phyloP scores from a whole-genome alignment of 2,888 invertebrate genomes.

The Eutolmus rufibarbis region DNA sequence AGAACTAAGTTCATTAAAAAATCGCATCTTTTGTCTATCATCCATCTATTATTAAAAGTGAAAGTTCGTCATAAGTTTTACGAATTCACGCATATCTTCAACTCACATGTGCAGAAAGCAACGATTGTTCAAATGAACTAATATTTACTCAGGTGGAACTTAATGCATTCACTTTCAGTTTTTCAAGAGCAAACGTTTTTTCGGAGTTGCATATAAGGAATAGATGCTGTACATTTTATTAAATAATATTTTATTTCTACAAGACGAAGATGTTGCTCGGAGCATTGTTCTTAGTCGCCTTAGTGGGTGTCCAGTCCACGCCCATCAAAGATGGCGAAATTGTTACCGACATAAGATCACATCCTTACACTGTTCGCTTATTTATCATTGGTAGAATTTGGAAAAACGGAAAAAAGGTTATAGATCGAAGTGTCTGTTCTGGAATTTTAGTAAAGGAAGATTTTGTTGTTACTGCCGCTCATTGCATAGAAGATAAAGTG shows the following conservation, averaged over 20 bases:
- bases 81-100: no score
- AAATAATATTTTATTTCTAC: not conserved
- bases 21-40: no score
- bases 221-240: not conserved
- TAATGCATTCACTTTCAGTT: not conserved
- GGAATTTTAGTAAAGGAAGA: not conserved
- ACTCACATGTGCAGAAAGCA: no score
- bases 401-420: not conserved
- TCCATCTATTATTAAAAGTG: no score
- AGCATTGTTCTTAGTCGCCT: not conserved
- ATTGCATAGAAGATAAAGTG: not conserved
- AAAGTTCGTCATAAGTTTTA: no score
- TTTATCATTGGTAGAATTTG: not conserved
- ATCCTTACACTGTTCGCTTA: not conserved
- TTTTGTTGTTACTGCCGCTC: not conserved
- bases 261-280: not conserved
- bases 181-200: not conserved
- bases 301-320: not conserved
- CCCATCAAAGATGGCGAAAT: not conserved
- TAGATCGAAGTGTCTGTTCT: not conserved
- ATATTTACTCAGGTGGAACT: not conserved
- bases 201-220: not conserved
- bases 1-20: no score
- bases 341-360: not conserved
- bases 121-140: no score